Evolutionary conservation across 2,113 vertebrate species (phyloP).

Genomic region (Cygnus atratus): DNA sequence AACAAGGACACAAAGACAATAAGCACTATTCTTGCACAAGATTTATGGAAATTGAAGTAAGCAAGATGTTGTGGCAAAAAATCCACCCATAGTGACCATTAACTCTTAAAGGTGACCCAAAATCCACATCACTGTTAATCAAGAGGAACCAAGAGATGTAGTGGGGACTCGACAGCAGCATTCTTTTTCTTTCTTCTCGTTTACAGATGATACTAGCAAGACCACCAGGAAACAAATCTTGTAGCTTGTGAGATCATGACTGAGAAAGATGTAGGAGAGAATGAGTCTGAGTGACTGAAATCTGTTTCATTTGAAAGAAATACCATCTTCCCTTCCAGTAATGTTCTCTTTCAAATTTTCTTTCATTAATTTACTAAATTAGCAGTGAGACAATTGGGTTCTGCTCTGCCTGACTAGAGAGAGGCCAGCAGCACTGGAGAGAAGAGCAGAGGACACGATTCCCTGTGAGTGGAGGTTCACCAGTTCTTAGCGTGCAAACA

Average conservation of each 20-base stretch:
- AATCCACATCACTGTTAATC: rapidly evolving
- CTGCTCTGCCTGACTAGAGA: neutral
- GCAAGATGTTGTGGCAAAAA: neutral
- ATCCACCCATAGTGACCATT: rapidly evolving
- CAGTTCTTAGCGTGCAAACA: neutral
- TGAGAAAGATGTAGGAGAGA: neutral
- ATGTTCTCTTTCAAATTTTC: neutral
- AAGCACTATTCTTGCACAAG: rapidly evolving
- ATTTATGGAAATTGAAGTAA: neutral
- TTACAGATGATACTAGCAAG: neutral
- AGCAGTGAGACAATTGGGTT: neutral
- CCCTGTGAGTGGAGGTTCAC: neutral
- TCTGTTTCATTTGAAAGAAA: neutral
- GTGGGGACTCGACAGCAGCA: neutral
- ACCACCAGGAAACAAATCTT: neutral
- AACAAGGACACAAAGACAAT: neutral
- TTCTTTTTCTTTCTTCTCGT: neutral
- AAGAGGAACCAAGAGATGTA: neutral
- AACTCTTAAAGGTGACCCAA: neutral
- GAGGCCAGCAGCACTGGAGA: neutral
- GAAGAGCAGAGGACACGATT: neutral
- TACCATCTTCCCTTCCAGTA: neutral
- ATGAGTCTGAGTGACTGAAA: neutral
- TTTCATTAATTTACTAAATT: neutral
- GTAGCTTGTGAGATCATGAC: neutral